These are phyloP conservation scores for Cynopterus sphinx DNA, from an alignment of 2,797 vertebrate genomes.

Conservation along the genomic window DNA sequence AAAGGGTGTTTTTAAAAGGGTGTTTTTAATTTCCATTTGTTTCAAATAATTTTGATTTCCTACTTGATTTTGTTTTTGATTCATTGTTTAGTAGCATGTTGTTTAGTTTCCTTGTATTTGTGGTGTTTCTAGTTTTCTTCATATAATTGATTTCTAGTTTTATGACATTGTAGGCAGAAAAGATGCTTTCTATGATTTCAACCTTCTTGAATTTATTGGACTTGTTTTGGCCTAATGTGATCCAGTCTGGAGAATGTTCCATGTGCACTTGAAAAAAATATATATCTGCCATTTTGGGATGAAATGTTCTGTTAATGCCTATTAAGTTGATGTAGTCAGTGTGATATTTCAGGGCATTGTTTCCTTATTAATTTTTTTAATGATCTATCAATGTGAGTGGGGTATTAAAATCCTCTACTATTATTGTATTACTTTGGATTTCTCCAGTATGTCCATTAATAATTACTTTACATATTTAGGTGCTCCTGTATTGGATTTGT, in stretches of 20 bases:
- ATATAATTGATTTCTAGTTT: background rate
- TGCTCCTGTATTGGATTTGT: background rate
- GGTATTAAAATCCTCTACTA: background rate
- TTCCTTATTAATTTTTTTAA: background rate
- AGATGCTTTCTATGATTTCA: background rate
- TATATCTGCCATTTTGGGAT: background rate
- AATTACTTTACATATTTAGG: background rate
- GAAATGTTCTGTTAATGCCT: background rate
- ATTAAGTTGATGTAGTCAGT: background rate
- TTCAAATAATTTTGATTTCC: background rate
- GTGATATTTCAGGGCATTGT: background rate
- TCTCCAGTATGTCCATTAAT: background rate
- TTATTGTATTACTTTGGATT: background rate
- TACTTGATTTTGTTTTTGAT: background rate
- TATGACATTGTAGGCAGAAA: background rate
- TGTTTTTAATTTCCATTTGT: background rate
- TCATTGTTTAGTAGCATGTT: background rate
- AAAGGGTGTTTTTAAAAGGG: too few species aligned
- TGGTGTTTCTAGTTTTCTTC: background rate
- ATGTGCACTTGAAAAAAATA: background rate
- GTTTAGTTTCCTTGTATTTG: background rate
- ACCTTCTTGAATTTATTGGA: background rate
- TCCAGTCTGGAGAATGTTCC: background rate
- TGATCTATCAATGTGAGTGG: background rate
- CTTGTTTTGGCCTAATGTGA: background rate